Base-by-base conservation (phyloP, 2,113 vertebrate genomes). In the Halcyon malimbica region DNA sequence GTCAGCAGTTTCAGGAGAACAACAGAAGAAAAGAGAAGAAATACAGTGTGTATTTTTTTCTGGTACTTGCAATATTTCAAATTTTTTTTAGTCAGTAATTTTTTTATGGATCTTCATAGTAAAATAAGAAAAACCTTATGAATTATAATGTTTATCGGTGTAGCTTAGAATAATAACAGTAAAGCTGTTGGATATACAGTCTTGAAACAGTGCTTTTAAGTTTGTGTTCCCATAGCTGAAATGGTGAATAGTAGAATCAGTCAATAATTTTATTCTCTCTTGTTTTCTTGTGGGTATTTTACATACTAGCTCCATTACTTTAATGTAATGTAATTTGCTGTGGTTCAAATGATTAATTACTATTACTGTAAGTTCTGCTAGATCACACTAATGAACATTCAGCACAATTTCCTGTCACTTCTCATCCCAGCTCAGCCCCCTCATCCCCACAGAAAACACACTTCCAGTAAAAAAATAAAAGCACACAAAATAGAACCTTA, bases 361-460 rank as follows among this genome's bases (percentile, higher is more conserved):
- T 83, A 19, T 76, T 87, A 86, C 79, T 93, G 80, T 75, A 95
- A 94, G 64, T 93, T 96, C 90, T 95, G 87, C 74, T 91, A 71
- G 88, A 97, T 87, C 77, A 79, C 93, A 67, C 80, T 95, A 93
- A 91, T 90, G 79, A 95, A 94, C 54, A 68, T 63, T 92, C 69
- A 76, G 83, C 83, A 91, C 84, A 81, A 90, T 92, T 90, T 94
- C 73, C 73, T 94, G 91, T 51, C 86, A 73, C 67, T 95, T 78
- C 70, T 85, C 54, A 73, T 65, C 64, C 84, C 63, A 65, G 44
- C 48, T 51, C 89, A 16, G 41, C 50, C 42, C 8, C 39, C 56
- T 81, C 69, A 78, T 73, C 25, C 54, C 46, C 60, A 71, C n/a
- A 21, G 41, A 16, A 2, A 59, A 44, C 9, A 59, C 18, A 42